These are phyloP conservation scores for Odocoileus hemionus DNA, from an alignment of 2,113 vertebrate genomes.

Conservation along the genomic window DNA sequence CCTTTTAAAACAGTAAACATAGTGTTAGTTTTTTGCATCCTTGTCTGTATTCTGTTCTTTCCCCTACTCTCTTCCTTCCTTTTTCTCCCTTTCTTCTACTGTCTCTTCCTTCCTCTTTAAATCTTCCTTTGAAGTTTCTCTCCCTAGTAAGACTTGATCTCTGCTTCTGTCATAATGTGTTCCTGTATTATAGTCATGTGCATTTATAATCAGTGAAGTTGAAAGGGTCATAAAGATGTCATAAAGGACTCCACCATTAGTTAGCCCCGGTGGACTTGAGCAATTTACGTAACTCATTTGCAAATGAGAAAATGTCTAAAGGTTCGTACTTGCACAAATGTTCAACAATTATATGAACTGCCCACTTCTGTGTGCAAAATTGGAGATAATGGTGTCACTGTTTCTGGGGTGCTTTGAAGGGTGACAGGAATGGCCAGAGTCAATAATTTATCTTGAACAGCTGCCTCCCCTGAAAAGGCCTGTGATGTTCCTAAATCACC, in stretches of 20 bases:
- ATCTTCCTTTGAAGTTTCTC: background rate
- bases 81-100: background rate
- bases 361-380: background rate
- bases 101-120: background rate
- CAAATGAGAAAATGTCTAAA: background rate
- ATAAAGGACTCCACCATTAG: too few relatives aligned
- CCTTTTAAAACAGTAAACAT: background rate
- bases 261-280: background rate
- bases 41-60: background rate
- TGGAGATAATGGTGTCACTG: background rate
- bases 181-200: background rate
- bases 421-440: background rate
- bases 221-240: background rate
- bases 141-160: background rate
- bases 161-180: background rate
- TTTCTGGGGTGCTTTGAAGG: background rate
- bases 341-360: background rate
- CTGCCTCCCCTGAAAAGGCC: background rate
- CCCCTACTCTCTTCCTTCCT: background rate
- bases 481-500: background rate
- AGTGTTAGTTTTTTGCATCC: background rate
- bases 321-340: background rate
- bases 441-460: background rate
- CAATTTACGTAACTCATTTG: background rate
- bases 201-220: background rate